Percentiles rank a stretch among this genome's conserved stretches.
phyloP scores from a whole-genome alignment of 2,797 vertebrate genomes.

The Danio choprae region DNA sequence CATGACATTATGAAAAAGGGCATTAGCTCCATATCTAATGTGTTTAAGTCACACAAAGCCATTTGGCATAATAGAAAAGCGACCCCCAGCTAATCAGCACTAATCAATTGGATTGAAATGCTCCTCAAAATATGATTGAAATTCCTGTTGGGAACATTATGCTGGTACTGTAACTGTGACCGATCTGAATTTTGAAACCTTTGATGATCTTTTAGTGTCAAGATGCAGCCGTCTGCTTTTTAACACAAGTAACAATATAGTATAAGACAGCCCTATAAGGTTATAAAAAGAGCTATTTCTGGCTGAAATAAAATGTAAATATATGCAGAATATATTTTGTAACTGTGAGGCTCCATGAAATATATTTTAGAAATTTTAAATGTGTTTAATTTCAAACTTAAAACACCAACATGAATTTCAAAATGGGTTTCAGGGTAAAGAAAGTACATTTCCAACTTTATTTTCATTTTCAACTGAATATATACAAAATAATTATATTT shows the following conservation, averaged over 20 bases:
- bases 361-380: too few species aligned
- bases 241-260: background rate
- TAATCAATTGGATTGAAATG: slow-evolving; percentile 50
- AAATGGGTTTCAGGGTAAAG: too few species aligned
- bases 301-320: too few species aligned
- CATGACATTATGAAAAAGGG: slow-evolving; percentile 40
- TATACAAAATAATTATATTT: too few species aligned
- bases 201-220: slow-evolving; percentile 28
- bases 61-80: slow-evolving; percentile 36
- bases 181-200: slow-evolving; percentile 29
- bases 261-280: too few species aligned
- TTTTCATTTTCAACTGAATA: too few species aligned
- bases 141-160: slow-evolving; percentile 33
- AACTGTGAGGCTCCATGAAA: too few species aligned
- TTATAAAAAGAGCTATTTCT: too few species aligned
- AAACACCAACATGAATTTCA: too few species aligned
- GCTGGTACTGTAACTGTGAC: slow-evolving; percentile 26
- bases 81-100: slow-evolving; percentile 35
- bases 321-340: too few species aligned
- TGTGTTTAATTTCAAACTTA: too few species aligned
- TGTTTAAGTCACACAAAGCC: slow-evolving; percentile 45
- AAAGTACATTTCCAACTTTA: too few species aligned
- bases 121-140: slow-evolving; percentile 37
- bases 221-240: slow-evolving; percentile 5
- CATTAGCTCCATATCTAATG: slow-evolving; percentile 50